phyloP scores from a whole-genome alignment of 1,140 invertebrate genomes.

The Chironomus tepperi region DNA sequence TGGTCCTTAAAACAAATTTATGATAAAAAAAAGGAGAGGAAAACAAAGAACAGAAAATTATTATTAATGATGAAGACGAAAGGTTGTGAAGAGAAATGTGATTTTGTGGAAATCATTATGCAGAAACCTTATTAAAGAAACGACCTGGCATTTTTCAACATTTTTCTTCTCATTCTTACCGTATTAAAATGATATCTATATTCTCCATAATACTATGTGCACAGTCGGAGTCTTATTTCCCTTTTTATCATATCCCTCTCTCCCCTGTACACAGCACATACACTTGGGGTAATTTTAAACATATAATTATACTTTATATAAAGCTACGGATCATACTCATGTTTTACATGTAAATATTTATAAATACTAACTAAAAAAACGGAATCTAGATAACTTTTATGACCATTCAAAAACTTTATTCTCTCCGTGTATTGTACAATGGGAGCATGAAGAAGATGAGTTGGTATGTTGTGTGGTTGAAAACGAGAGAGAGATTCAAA shows the following conservation, averaged over 20 bases:
- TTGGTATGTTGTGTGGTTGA: not conserved
- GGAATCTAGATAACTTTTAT: too few species aligned
- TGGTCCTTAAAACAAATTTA: too few species aligned
- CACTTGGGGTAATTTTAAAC: too few species aligned
- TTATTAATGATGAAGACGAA: constrained; percentile 22
- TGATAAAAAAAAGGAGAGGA: not conserved
- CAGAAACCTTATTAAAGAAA: constrained; percentile 12
- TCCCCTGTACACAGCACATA: too few species aligned
- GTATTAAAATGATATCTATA: not conserved
- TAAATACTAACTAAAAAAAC: too few species aligned
- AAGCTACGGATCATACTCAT: too few species aligned
- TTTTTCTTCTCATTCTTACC: not conserved
- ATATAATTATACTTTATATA: too few species aligned
- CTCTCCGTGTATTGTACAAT: not conserved
- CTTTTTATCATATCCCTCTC: too few species aligned
- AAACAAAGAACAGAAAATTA: constrained; percentile 21
- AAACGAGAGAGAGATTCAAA: not conserved
- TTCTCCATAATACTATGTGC: not conserved
- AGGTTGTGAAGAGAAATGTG: not conserved
- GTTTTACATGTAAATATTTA: too few species aligned
- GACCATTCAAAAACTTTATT: not conserved
- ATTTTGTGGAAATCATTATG: constrained; percentile 21
- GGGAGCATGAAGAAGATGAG: not conserved
- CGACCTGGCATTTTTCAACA: constrained; percentile 4
- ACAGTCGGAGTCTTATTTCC: not conserved